Percentiles rank a stretch among this genome's conserved stretches.
Evolutionary conservation across 2,113 vertebrate genomes (phyloP).

Genomic region (Perccottus glenii): DNA sequence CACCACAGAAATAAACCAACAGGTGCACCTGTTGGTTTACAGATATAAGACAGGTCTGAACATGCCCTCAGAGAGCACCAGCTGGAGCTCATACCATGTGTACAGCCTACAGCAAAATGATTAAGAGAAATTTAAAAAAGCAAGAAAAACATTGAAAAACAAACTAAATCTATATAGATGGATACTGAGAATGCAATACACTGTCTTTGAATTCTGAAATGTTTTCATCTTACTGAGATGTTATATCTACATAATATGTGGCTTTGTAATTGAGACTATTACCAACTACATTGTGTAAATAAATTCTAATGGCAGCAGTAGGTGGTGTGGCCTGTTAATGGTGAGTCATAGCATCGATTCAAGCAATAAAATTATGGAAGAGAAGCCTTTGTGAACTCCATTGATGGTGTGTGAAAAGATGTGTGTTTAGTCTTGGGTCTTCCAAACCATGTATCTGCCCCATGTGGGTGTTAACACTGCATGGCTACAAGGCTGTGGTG

Average conservation of each 20-base stretch:
- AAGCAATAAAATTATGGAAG: slow-evolving; percentile 8
- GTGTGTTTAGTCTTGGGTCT: slow-evolving; percentile 7
- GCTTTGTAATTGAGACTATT: slow-evolving; percentile 6
- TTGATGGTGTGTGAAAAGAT: not conserved
- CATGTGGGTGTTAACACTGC: slow-evolving; percentile 10
- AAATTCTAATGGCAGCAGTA: slow-evolving; percentile 21
- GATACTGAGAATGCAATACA: too few species aligned
- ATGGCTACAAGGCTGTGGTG: not conserved
- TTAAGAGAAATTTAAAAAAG: not conserved
- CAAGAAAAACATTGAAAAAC: too few species aligned
- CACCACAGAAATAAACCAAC: slow-evolving; percentile 26
- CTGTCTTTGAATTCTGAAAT: too few species aligned
- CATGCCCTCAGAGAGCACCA: slow-evolving; percentile 60
- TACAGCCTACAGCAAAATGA: not conserved
- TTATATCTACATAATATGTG: too few species aligned
- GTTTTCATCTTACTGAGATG: too few species aligned
- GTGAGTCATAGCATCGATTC: slow-evolving; percentile 55
- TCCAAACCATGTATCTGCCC: not conserved
- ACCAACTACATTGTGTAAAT: slow-evolving; percentile 21
- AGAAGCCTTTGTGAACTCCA: not conserved
- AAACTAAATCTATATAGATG: too few species aligned
- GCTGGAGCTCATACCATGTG: slow-evolving; percentile 42
- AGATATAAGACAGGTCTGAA: slow-evolving; percentile 59
- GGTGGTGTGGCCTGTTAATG: slow-evolving; percentile 49
- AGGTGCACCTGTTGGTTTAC: slow-evolving; percentile 46